Evolutionary conservation across 2,888 invertebrate species (phyloP), one percentile per base, ranked within the genome.

Genomic region (Nemurella pictetii): DNA sequence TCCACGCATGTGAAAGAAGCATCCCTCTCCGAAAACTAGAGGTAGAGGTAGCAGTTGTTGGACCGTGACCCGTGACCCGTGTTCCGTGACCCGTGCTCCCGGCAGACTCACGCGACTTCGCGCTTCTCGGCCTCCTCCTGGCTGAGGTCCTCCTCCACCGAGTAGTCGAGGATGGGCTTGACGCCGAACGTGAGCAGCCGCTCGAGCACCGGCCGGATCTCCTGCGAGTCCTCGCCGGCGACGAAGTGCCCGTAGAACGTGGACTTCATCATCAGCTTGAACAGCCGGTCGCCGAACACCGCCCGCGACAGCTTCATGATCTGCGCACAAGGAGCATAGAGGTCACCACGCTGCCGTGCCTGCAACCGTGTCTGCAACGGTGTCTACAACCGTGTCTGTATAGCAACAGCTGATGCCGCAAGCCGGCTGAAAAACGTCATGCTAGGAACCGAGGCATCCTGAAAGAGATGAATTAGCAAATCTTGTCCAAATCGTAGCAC

Each of bases 181-280:
- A 99, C 99, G 81, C 99, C 99, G 90, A 98, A 99, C 85, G 96
- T 95, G 85, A 96, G 94, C 89, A 99, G 92, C 89, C 96, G 93
- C 89, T 96, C 95, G 88, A 98, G 93, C 84, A 94, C 95, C 72
- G 98, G 98, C 88, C 94, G 93, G 89, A 98, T 97, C 90, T 95
- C 95, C 88, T 94, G 92, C 90, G 96, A 95, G 91, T 98, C 96
- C 90, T 98, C 97, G 85, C 99, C 99, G 83, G 99, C 99, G 84
- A 99, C 99, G 92, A 99, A 99, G 91, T 99, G 99, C 9, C 99
- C 99, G 91, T 99, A 99, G 92, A 99, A 99, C 29, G 99, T 97
- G 80, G 94, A 93, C 91, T 97, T 97, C 98, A 99, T 98, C 86
- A 97, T 87, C 86, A 91, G 88, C 86, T 94, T 93, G 91, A 99